These are phyloP conservation scores for Alviniconcha strummeri DNA, from an alignment of 2,888 invertebrate genomes.

Conservation along the genomic window DNA sequence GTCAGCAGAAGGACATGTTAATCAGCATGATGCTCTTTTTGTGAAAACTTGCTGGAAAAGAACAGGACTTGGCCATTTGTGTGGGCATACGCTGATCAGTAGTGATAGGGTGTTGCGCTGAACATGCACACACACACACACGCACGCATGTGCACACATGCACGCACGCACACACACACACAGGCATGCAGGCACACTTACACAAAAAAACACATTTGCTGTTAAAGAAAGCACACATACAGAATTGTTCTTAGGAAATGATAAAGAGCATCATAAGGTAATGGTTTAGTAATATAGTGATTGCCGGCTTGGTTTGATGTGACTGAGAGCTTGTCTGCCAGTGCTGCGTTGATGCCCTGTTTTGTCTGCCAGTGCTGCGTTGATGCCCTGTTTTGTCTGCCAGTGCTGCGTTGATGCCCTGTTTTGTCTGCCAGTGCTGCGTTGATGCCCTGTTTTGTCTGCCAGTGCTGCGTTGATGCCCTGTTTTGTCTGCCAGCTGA, in stretches of 20 bases:
- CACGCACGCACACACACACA: background rate
- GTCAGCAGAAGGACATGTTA: too few species aligned
- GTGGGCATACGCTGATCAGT: too few species aligned
- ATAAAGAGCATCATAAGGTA: background rate
- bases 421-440: background rate
- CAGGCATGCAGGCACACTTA: background rate
- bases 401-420: too few species aligned
- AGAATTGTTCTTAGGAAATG: background rate
- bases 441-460: background rate
- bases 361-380: background rate
- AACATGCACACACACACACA: background rate
- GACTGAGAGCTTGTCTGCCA: background rate
- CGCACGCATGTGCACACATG: background rate
- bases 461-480: background rate
- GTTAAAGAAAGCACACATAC: background rate
- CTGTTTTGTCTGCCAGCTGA: too few species aligned
- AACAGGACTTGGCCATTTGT: too few species aligned
- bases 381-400: background rate
- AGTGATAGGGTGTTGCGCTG: too few species aligned
- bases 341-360: too few species aligned
- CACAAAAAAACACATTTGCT: background rate
- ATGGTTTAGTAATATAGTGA: too few species aligned
- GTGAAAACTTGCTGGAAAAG: too few species aligned
- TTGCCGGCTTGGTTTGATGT: too few species aligned
- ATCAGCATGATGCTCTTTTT: too few species aligned